These are phyloP conservation scores for Eupelmus urozonus DNA, from an alignment of 2,888 invertebrate genomes.

Conservation along the genomic window DNA sequence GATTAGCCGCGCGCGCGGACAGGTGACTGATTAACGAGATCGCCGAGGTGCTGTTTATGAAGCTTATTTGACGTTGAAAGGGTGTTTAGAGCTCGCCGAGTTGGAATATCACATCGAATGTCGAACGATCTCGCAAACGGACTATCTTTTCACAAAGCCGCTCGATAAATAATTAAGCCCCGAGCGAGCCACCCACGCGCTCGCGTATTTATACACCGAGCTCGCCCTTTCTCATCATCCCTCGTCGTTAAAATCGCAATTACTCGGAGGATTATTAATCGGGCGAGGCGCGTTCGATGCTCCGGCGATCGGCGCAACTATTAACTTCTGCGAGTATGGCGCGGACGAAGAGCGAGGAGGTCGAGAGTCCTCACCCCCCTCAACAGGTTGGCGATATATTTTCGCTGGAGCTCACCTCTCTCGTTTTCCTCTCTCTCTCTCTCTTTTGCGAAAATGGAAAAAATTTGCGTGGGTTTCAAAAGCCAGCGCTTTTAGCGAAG, in stretches of 20 bases:
- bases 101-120: no score
- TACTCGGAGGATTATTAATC: conserved; percentile 29
- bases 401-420: neutral
- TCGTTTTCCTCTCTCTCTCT: neutral
- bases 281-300: neutral
- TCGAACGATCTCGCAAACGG: no score
- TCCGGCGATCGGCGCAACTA: neutral
- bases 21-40: no score
- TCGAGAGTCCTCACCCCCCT: neutral
- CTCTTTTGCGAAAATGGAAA: neutral
- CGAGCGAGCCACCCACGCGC: no score
- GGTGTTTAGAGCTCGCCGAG: no score
- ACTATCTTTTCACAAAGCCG: no score
- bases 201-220: no score
- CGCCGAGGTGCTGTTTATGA: no score
- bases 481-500: no score
- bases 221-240: neutral
- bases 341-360: neutral
- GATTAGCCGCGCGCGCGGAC: no score
- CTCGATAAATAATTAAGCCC: no score
- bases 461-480: neutral
- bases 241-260: conserved; percentile 8
- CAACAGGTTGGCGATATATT: conserved; percentile 55
- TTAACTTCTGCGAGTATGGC: conserved; percentile 8
- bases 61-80: no score